phyloP scores from a whole-genome alignment of 2,888 invertebrate genomes.

The Scaeva pyrastri region DNA sequence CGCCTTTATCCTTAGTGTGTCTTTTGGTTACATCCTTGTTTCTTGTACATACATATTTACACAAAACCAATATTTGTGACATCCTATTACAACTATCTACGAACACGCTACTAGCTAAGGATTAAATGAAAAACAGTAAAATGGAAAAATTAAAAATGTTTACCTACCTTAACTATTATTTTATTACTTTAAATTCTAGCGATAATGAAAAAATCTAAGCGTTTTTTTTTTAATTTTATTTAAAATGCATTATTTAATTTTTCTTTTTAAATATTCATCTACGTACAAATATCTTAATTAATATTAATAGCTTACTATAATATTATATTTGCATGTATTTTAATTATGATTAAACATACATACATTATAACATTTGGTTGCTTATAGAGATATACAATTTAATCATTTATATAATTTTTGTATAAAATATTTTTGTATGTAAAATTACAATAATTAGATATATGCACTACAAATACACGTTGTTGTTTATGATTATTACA shows the following conservation, averaged over 20 bases:
- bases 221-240: constrained; percentile 36
- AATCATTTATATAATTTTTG: constrained; percentile 43
- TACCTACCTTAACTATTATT: no score
- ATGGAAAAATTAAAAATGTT: no score
- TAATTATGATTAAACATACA: constrained; percentile 33
- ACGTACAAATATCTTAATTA: constrained; percentile 65
- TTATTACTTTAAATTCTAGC: not conserved
- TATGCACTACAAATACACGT: constrained; percentile 31
- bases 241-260: constrained; percentile 52
- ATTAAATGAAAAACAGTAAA: no score
- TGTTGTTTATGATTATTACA: not conserved
- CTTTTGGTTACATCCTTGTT: no score
- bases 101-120: no score
- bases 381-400: constrained; percentile 60
- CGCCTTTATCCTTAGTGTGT: no score
- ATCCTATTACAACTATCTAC: no score
- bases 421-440: constrained; percentile 55
- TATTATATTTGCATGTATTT: constrained; percentile 19
- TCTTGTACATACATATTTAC: no score
- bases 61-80: no score
- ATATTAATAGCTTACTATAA: constrained; percentile 38
- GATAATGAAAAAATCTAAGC: not conserved
- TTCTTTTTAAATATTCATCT: constrained; percentile 62
- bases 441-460: constrained; percentile 56
- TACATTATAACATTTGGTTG: constrained; percentile 40